Conservation (phyloP, 2,113 vertebrate genomes). For the Petromus typicus region DNA sequence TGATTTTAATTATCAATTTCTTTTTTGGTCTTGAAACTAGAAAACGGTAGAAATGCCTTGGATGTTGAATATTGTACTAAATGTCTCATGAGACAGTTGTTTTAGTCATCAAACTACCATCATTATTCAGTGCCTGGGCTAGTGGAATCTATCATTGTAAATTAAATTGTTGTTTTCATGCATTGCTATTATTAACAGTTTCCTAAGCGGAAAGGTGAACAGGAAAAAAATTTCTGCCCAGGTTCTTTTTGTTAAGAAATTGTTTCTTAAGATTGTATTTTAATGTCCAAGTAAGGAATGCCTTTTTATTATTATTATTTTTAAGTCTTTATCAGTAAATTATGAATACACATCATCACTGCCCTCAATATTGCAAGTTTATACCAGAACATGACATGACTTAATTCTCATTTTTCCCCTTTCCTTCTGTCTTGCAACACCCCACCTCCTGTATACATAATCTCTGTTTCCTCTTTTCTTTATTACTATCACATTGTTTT, state of each 20-base stretch:
- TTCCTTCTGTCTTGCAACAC: no score
- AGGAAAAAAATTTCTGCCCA: slow-evolving; percentile 1
- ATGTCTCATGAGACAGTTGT: background rate
- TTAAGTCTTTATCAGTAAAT: no score
- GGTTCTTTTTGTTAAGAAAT: background rate
- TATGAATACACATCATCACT: no score
- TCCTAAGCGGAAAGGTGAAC: background rate
- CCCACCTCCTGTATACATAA: no score
- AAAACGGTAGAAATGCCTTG: background rate
- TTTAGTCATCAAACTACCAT: background rate
- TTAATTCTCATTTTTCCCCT: no score
- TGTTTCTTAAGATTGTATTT: background rate
- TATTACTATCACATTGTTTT: no score
- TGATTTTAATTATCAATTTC: slow-evolving; percentile 40
- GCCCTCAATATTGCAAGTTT: no score
- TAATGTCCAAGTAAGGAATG: background rate
- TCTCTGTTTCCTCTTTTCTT: no score
- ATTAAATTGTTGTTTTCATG: background rate
- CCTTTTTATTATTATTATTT: no score
- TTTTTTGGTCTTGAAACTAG: background rate
- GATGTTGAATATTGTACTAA: background rate
- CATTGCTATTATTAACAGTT: slow-evolving; percentile 10
- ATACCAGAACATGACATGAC: no score
- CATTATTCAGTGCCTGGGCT: background rate
- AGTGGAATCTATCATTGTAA: background rate